Base-by-base conservation (phyloP, 1,140 invertebrate genomes). In the Gryllus bimaculatus region DNA sequence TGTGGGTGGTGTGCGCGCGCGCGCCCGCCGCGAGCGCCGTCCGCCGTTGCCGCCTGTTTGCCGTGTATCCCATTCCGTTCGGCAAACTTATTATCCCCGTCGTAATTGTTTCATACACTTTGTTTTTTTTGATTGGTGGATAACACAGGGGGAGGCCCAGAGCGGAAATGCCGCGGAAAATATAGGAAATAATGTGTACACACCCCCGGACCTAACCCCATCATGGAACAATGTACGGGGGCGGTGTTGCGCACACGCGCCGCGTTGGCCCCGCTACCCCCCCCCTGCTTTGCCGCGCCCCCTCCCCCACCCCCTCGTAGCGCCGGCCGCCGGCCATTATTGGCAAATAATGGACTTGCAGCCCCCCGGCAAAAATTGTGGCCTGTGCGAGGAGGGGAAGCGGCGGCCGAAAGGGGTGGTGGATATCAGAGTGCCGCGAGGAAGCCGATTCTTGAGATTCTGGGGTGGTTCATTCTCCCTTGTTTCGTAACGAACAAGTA, bases 61-160 rank as follows among this genome's bases (percentile, higher is more conserved):
- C 54, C 54, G 18, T 66, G 54, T 66, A 66, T 66, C 54, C 54
- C 18, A 66, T 66, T 66, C 54, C 18, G 54, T 66, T 66, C 54
- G 54, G 54, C 54, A 66, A 66, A 66, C 54, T 66, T 66, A 66
- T 66, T 66, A 66, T 66, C 54, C 54, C 54, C 54, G 18, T 66
- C 54, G 54, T 66, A 66, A 66, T 66, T 66, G 54, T 66, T 66
- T 66, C 54, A 66, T 66, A 66, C 54, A 66, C 54, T 66, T 66
- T 66, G 54, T 66, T 66, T 66, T 66, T 66, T 66, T 66, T 66
- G 54, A 66, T 66, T 66, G 54, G 54, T 66, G 54, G 54, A 66
- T 66, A 66, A 66, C 10, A 66, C 54, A 66, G 54, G 18, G 54
- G 54, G 18, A 66, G 54, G 54, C 54, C 18, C 54, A 13, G 18